Base-by-base conservation (phyloP, 2,113 vertebrate species). In the Bolborhynchus lineola region DNA sequence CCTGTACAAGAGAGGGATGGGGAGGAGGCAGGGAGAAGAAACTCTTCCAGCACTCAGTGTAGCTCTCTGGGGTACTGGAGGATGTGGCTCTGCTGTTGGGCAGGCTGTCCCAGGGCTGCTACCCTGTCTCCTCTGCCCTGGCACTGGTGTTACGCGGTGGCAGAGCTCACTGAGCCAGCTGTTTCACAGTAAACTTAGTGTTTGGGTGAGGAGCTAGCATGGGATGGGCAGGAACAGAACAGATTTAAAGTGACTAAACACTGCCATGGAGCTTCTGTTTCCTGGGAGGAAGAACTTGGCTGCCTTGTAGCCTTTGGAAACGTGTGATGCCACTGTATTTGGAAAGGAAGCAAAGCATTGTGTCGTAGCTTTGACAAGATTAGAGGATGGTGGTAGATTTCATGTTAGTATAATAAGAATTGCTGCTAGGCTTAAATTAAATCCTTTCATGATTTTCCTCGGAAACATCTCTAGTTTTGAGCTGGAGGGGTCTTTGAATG, bases 371-470 rank as follows among this genome's bases (percentile, higher is more conserved):
- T 64, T 95, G 77, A 69, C 60, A 50, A 75, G 86, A 92, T 94
- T 78, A 86, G 64, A 90, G 81, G 60, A 84, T 41, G 57, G 74
- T 87, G 88, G 74, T 84, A 84, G 65, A 62, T 71, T 77, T 91
- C 0, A 8, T 94, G 74, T 59, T 75, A 33, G 53, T 63, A 10
- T 84, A 89, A 59, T 71, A 87, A 49, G 47, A 87, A 53, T 79
- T 94, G 83, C 83, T 92, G 44, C 47, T 86, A 55, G 92, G 70
- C 62, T 92, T 93, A n/a, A 80, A 76, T 90, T 46, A 94, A 95
- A 78, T 75, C 77, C 91, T 95, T 93, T 93, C 31, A 93, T 82
- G 17, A 87, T 64, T 94, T 90, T 94, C 47, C 55, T 93, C 52
- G 88, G 76, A 90, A 92, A 47, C 59, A 15, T 85, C 29, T 94